phyloP scores from a whole-genome alignment of 1,140 invertebrate species.

The Colletes latitarsis region DNA sequence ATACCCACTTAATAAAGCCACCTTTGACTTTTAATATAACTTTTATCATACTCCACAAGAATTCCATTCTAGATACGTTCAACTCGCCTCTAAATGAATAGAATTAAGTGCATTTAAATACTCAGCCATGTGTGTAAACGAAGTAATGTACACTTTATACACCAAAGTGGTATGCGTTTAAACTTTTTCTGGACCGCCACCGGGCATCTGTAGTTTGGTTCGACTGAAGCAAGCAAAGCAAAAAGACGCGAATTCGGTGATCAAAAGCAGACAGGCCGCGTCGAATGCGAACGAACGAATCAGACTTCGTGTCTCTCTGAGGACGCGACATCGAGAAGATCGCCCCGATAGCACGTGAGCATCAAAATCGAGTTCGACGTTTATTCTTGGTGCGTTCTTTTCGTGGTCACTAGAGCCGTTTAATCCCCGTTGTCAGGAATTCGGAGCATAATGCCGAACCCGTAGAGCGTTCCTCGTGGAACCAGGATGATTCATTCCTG shows the following conservation, averaged over 20 bases:
- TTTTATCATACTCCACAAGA: too few species aligned
- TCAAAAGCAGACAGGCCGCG: background rate
- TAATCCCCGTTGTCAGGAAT: constrained; percentile 33
- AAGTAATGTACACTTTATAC: too few species aligned
- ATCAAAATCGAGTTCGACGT: constrained; percentile 36
- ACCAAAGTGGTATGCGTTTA: too few species aligned
- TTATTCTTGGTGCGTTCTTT: constrained; percentile 29
- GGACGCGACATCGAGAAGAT: background rate
- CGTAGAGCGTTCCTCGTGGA: background rate
- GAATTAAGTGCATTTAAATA: too few species aligned
- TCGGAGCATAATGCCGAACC: background rate
- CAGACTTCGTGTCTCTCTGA: background rate
- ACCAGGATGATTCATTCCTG: constrained; percentile 15
- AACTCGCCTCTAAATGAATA: too few species aligned
- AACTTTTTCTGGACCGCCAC: too few species aligned
- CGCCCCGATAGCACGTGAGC: constrained; percentile 8
- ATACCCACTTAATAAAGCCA: too few species aligned
- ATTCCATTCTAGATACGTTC: too few species aligned
- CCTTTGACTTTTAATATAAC: too few species aligned
- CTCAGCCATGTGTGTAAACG: too few species aligned
- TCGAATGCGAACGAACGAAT: background rate
- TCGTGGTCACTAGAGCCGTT: constrained; percentile 31
- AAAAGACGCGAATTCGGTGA: background rate
- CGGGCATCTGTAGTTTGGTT: too few species aligned
- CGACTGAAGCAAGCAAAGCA: background rate